Evolutionary conservation across 1,140 invertebrate species (phyloP).

Genomic region (Drosophila burlai): DNA sequence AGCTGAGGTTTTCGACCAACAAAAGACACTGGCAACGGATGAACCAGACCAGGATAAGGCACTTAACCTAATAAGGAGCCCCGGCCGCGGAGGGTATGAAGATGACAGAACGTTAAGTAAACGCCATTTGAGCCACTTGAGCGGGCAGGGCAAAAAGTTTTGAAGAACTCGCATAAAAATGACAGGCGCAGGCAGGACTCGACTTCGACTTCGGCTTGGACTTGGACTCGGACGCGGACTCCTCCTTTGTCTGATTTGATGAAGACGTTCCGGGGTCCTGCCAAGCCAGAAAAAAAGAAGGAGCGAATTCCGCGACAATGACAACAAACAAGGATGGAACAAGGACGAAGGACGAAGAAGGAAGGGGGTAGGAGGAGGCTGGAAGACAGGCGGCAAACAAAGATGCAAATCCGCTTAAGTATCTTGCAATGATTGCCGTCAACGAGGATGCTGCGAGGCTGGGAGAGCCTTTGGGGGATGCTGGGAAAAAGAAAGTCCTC

Average conservation of each 20-base stretch:
- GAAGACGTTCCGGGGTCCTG: slow-evolving; percentile 59
- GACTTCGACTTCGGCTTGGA: slow-evolving; percentile 20
- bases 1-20: slow-evolving; percentile 1
- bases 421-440: slow-evolving; percentile 80
- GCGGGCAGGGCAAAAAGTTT: slow-evolving; percentile 58
- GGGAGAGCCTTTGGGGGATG: neutral
- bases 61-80: slow-evolving; percentile 78
- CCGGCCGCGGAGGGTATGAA: slow-evolving; percentile 35
- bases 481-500: slow-evolving; percentile 41
- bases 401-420: slow-evolving; percentile 84
- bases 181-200: slow-evolving; percentile 55
- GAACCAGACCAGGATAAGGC: slow-evolving; percentile 44
- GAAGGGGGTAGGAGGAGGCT: neutral
- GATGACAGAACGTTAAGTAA: slow-evolving; percentile 78
- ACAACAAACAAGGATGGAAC: slow-evolving; percentile 69
- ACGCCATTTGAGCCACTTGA: slow-evolving; percentile 65
- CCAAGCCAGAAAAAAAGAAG: slow-evolving; percentile 19
- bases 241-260: slow-evolving; percentile 68
- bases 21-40: slow-evolving; percentile 4
- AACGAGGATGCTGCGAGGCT: slow-evolving; percentile 29
- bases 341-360: neutral
- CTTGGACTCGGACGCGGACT: slow-evolving; percentile 11
- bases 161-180: slow-evolving; percentile 83
- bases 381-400: slow-evolving; percentile 53
- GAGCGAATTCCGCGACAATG: slow-evolving; percentile 54